Evolutionary conservation across 1,140 invertebrate species (phyloP).

Genomic region (Trichonephila clavipes): DNA sequence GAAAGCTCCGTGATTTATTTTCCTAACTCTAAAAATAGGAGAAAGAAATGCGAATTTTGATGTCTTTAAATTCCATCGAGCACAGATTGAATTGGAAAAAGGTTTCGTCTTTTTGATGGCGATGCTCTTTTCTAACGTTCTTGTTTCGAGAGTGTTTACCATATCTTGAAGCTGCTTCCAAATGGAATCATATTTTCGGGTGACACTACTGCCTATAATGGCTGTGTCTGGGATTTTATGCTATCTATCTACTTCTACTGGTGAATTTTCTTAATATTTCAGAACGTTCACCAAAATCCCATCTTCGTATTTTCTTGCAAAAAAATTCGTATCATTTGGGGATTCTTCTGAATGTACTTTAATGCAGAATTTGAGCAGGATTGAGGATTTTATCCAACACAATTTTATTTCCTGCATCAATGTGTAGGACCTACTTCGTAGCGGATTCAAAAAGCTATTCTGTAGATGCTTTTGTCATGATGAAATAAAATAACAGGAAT

Average conservation of each 20-base stretch:
- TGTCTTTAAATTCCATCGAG: slow-evolving; percentile 28
- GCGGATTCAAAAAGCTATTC: too few relatives aligned
- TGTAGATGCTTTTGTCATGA: too few relatives aligned
- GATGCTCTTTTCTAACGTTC: neutral
- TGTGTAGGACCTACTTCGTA: too few relatives aligned
- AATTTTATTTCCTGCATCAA: too few relatives aligned
- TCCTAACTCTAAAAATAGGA: neutral
- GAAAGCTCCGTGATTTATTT: slow-evolving; percentile 6
- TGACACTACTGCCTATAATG: neutral
- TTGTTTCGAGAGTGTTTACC: slow-evolving; percentile 14
- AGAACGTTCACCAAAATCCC: too few relatives aligned
- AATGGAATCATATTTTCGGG: neutral
- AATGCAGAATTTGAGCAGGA: too few relatives aligned
- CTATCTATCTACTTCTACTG: neutral
- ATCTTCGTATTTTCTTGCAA: too few relatives aligned
- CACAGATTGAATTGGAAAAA: slow-evolving; percentile 27
- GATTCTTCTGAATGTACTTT: too few relatives aligned
- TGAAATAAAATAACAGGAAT: too few relatives aligned
- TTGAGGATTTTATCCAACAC: too few relatives aligned
- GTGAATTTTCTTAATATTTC: too few relatives aligned
- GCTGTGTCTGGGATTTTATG: neutral
- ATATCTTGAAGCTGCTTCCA: neutral
- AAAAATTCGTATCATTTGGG: too few relatives aligned
- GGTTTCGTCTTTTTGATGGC: slow-evolving; percentile 27
- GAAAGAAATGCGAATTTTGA: slow-evolving; percentile 27